These are phyloP conservation scores for Mimas tiliae DNA, from an alignment of 2,888 invertebrate genomes.

Conservation along the genomic window DNA sequence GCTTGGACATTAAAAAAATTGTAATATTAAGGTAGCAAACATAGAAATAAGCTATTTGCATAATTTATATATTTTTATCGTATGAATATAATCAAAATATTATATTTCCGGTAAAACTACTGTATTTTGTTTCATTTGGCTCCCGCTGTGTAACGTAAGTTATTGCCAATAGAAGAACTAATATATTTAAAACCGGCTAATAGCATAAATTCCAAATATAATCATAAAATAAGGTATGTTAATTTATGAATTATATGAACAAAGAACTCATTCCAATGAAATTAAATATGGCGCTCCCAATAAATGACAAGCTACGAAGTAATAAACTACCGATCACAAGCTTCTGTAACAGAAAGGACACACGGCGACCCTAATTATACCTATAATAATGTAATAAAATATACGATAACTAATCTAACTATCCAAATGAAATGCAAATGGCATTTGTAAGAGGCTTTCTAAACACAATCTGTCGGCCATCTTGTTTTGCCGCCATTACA, in stretches of 20 bases:
- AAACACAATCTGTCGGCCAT: constrained; percentile 55
- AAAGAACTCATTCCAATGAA: neutral
- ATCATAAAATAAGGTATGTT: neutral
- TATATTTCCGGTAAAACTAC: constrained; percentile 1
- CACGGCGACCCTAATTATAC: constrained; percentile 31
- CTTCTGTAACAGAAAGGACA: constrained; percentile 17
- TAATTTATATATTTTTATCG: neutral
- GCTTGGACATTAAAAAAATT: neutral
- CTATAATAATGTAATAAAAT: constrained; percentile 48
- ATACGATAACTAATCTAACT: constrained; percentile 49
- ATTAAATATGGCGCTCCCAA: neutral
- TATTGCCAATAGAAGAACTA: neutral
- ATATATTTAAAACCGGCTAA: neutral
- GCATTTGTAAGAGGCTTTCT: constrained; percentile 52
- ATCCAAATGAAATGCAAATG: constrained; percentile 53
- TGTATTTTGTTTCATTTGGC: neutral
- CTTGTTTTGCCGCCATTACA: constrained; percentile 46
- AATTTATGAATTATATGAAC: constrained; percentile 8
- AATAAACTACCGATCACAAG: constrained; percentile 1
- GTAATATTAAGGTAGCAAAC: neutral
- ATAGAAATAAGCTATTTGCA: constrained; percentile 2
- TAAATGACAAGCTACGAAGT: neutral
- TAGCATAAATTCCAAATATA: neutral
- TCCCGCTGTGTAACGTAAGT: neutral
- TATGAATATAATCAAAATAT: neutral